Conservation (phyloP, 2,888 invertebrate species). For the Tyria jacobaeae region DNA sequence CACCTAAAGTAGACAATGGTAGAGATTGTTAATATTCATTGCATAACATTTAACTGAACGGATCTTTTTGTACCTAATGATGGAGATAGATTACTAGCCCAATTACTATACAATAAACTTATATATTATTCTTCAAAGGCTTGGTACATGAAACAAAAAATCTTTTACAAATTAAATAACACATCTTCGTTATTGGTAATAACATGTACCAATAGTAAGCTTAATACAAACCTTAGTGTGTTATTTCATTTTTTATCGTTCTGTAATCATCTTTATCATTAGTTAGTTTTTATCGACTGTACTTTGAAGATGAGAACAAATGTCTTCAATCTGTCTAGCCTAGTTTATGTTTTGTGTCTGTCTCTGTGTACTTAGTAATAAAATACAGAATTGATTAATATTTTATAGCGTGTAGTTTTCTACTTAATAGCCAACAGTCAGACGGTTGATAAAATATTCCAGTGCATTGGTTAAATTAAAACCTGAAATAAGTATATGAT, state of each 20-base stretch:
- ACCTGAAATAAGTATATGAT: too few species aligned
- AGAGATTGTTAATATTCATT: too few species aligned
- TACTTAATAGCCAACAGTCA: background rate
- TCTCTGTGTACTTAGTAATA: conserved; percentile 3
- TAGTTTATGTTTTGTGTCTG: conserved; percentile 10
- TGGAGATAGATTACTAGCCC: too few species aligned
- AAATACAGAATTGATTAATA: conserved; percentile 14
- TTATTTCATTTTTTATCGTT: conserved; percentile 8
- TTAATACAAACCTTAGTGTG: conserved; percentile 3
- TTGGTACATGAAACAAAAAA: background rate
- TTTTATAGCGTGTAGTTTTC: background rate
- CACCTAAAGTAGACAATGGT: too few species aligned
- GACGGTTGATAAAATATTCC: background rate
- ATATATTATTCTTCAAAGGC: too few species aligned
- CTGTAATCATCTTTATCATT: conserved; percentile 16
- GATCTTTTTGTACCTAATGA: too few species aligned
- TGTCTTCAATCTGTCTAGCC: conserved; percentile 11
- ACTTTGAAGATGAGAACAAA: conserved; percentile 7
- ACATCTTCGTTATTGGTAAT: conserved; percentile 1
- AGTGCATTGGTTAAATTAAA: too few species aligned
- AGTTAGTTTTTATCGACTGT: conserved; percentile 12
- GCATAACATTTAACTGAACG: too few species aligned
- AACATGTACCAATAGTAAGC: conserved; percentile 1
- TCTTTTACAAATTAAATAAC: conserved; percentile 7
- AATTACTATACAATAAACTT: background rate